Base-by-base conservation (phyloP, 2,888 invertebrate genomes). In the Ennomos fuscantarius region DNA sequence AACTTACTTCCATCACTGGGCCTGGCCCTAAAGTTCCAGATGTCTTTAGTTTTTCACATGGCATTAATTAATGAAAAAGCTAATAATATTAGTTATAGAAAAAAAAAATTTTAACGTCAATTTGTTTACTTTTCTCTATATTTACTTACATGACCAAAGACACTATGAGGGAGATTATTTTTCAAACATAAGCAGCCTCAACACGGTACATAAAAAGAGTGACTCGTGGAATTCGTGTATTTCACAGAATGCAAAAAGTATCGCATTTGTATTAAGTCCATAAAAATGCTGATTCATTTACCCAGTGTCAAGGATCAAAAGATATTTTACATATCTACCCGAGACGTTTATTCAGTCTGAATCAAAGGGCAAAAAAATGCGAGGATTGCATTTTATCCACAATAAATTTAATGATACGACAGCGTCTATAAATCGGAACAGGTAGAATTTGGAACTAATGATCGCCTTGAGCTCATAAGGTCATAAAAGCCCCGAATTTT, bases 391-490 rank as follows among this genome's bases (percentile, higher is more conserved):
- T 89, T 89, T 88, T 89, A 87, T 89, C 87, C 81, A 90, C 85
- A 88, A 91, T 91, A 92, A 92, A 92, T 92, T 89, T 91, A 91
- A 91, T 91, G 89, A 91, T 89, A 89, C 87, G 89, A 91, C 87
- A 86, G 83, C 86, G 76, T 84, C 89, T 89, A 91, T 90, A 91
- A 91, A 90, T 89, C 84, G 85, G 76, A 86, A 91, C 92, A 92
- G 92, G 92, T 92, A 92, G 89, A 91, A 84, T 87, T 89, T 83
- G 70, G 84, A 85, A 82, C 86, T 89, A 87, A 88, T 89, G 86
- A 83, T 57, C 66, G 46, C 12, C 37, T 51, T 43, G 49, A 53
- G 55, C 12, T 34, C 39, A 44, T 34, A 84, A 81, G 55, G 74
- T 43, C 67, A 31, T 78, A 85, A 64, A 60, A 53, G 37, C 37